Conservation (phyloP, 1,140 invertebrate genomes). For the Drosophila saltans region DNA sequence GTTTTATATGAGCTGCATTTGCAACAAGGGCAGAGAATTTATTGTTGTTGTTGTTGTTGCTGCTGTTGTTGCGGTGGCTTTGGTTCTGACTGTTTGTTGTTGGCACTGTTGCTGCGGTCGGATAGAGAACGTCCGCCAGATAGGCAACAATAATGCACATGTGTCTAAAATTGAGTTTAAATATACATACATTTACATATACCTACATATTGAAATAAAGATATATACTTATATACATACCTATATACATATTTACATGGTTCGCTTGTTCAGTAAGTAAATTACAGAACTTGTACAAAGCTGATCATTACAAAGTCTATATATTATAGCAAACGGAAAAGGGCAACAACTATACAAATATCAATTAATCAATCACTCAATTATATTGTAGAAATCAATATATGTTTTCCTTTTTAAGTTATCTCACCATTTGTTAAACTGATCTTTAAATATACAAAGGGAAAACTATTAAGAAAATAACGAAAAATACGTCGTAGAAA, state of each 20-base stretch:
- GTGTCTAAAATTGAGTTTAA: constrained; percentile 80
- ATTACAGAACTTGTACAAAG: background rate
- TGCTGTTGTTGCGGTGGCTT: constrained; percentile 72
- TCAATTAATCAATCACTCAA: too few species aligned
- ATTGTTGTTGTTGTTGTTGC: constrained; percentile 21
- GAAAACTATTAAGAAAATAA: background rate
- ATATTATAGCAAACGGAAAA: too few species aligned
- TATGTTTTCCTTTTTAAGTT: too few species aligned
- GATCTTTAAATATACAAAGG: too few species aligned
- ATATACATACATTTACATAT: constrained; percentile 57
- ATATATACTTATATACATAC: constrained; percentile 27
- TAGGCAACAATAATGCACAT: constrained; percentile 79
- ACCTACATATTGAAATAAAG: constrained; percentile 21
- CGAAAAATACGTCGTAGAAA: too few species aligned
- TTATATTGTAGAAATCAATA: too few species aligned
- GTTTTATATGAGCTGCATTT: constrained; percentile 71
- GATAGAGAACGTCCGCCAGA: constrained; percentile 77
- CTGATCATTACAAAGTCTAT: background rate
- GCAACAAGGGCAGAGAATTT: constrained; percentile 34
- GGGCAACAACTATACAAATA: too few species aligned
- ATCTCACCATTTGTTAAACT: too few species aligned
- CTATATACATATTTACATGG: constrained; percentile 20
- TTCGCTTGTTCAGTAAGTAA: background rate
- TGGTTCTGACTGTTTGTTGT: constrained; percentile 68
- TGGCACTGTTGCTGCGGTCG: constrained; percentile 75